phyloP scores from a whole-genome alignment of 2,113 vertebrate species.

The Perccottus glenii region DNA sequence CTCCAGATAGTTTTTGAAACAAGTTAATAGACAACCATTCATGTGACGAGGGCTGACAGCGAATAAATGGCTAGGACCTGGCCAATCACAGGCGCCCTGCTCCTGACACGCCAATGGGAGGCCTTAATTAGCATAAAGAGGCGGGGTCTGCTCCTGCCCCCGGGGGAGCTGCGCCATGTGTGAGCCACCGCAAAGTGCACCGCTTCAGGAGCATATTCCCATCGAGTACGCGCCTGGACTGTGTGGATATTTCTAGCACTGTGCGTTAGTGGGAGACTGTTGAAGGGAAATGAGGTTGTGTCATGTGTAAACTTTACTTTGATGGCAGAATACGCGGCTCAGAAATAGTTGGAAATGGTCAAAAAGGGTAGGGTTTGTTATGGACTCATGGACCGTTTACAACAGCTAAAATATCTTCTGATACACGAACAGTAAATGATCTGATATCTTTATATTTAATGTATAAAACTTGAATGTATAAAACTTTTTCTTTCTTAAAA shows the following conservation, averaged over 20 bases:
- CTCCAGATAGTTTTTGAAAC: conserved; percentile 99
- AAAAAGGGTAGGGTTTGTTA: background rate
- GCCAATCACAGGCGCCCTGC: conserved; percentile 91
- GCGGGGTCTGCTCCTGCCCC: conserved; percentile 80
- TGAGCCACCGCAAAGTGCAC: conserved; percentile 84
- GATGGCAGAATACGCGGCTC: conserved; percentile 1
- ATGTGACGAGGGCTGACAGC: conserved; percentile 98
- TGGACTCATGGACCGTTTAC: background rate
- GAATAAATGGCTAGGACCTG: conserved; percentile 95
- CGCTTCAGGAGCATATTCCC: conserved; percentile 78
- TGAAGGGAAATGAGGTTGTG: background rate
- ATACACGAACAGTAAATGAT: too few species aligned
- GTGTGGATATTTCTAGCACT: background rate
- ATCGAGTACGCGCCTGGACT: too few species aligned
- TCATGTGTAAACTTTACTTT: conserved; percentile 4
- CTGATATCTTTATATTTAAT: too few species aligned
- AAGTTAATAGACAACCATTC: conserved; percentile 99
- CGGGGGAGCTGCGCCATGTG: conserved; percentile 55
- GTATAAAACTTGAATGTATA: too few species aligned
- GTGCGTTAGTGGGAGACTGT: background rate
- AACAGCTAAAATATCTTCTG: too few species aligned
- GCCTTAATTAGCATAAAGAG: conserved; percentile 88
- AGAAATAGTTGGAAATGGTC: background rate
- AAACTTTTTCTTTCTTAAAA: too few species aligned
- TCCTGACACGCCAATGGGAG: conserved; percentile 74